Percentiles rank a stretch among this genome's conserved stretches.
phyloP scores from a whole-genome alignment of 2,888 invertebrate species.

The Tethea ocularis region DNA sequence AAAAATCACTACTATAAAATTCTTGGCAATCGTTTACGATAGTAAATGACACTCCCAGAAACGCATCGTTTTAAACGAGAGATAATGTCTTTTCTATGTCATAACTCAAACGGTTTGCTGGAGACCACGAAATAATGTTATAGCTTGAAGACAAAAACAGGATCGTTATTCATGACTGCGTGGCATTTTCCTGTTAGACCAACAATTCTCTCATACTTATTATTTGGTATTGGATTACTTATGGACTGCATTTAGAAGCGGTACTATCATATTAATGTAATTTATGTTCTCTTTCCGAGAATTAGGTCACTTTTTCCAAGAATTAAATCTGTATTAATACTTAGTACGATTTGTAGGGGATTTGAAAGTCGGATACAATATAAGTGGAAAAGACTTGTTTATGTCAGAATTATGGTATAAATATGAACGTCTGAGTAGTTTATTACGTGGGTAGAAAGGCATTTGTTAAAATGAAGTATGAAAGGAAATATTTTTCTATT shows the following conservation, averaged over 20 bases:
- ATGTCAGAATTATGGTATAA: no score
- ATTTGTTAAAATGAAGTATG: no score
- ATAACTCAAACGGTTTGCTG: constrained; percentile 1
- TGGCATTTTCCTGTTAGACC: constrained; percentile 30
- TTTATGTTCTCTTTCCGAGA: background rate
- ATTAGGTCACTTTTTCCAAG: background rate
- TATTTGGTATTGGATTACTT: background rate
- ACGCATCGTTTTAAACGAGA: background rate
- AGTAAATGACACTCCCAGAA: background rate
- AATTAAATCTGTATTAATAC: background rate
- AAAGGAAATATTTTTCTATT: no score
- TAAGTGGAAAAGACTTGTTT: no score
- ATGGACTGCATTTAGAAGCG: constrained; percentile 2
- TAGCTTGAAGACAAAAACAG: constrained; percentile 44
- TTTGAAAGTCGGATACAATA: no score
- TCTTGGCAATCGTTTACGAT: background rate
- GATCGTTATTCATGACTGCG: constrained; percentile 44
- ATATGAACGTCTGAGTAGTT: no score
- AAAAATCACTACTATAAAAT: no score
- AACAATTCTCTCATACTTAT: constrained; percentile 25
- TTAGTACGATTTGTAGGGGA: background rate
- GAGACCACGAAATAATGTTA: constrained; percentile 17
- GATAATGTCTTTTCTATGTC: constrained; percentile 13
- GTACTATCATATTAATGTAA: background rate
- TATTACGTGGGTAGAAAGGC: no score